phyloP scores from a whole-genome alignment of 2,797 vertebrate species.

The Pteropus rufus region DNA sequence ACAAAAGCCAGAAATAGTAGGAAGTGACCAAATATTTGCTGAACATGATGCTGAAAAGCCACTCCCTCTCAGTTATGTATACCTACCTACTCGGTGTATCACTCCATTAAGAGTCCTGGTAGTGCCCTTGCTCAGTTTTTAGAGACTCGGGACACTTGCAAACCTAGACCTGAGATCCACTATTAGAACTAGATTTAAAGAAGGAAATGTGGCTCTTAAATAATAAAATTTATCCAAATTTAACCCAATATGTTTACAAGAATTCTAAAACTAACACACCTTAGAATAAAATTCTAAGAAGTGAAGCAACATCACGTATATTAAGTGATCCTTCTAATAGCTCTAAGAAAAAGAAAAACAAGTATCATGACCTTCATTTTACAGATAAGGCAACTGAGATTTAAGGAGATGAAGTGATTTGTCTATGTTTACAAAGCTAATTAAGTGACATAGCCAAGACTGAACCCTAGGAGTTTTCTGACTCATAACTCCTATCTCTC shows the following conservation, averaged over 20 bases:
- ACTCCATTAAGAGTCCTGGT: neutral
- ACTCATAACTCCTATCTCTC: neutral
- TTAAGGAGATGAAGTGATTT: neutral
- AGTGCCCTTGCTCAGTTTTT: neutral
- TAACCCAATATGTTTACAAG: neutral
- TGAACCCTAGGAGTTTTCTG: neutral
- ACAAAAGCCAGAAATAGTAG: neutral
- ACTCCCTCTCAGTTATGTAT: neutral
- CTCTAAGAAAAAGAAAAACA: slow-evolving; percentile 9
- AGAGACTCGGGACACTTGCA: neutral
- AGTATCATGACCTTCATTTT: neutral
- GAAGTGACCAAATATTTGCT: neutral
- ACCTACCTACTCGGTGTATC: neutral
- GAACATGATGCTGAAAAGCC: neutral
- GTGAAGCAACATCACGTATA: neutral
- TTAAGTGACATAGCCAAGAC: neutral
- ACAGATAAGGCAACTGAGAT: neutral
- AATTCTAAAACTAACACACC: slow-evolving; percentile 23
- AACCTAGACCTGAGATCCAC: neutral
- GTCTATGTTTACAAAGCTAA: neutral
- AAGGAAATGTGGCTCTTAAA: neutral
- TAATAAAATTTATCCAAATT: neutral
- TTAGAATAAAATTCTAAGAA: slow-evolving; percentile 33
- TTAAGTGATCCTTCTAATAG: slow-evolving; percentile 25
- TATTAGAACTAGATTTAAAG: neutral